These are phyloP conservation scores for Trididemnum nubilum DNA, from an alignment of 23 tunicate species.

Conservation along the genomic window DNA sequence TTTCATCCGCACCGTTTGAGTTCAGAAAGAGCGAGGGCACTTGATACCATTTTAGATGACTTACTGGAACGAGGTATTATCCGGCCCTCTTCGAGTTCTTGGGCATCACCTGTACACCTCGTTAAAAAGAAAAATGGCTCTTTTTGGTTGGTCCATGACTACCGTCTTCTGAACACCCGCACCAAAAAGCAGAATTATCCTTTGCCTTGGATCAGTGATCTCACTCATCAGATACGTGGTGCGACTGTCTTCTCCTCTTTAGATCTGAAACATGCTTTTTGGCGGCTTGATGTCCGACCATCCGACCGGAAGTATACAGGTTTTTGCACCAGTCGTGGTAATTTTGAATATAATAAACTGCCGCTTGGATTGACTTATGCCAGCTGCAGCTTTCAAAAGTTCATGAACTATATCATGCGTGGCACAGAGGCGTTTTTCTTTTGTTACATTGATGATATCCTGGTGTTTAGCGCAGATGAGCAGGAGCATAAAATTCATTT, in stretches of 20 bases:
- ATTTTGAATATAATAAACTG: conserved; percentile 20
- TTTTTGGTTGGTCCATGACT: conserved; percentile 6
- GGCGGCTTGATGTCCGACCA: conserved; percentile 8
- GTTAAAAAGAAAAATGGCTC: conserved; percentile 18
- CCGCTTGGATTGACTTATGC: conserved; percentile 30
- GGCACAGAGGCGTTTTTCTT: conserved; percentile 23
- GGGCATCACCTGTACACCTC: conserved; percentile 25
- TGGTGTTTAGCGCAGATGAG: background rate
- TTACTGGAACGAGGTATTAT: conserved; percentile 9
- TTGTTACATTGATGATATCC: conserved; percentile 23
- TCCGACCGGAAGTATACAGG: conserved; percentile 10
- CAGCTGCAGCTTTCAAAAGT: conserved; percentile 15
- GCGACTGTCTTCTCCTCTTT: conserved; percentile 14
- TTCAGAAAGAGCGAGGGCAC: background rate
- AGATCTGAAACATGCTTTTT: conserved; percentile 18
- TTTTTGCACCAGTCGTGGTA: conserved; percentile 8
- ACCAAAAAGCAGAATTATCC: conserved; percentile 16
- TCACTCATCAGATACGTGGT: conserved; percentile 10
- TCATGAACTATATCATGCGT: conserved; percentile 13
- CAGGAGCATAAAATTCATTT: conserved; percentile 17
- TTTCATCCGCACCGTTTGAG: conserved; percentile 2
- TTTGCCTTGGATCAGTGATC: conserved; percentile 13
- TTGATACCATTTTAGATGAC: background rate
- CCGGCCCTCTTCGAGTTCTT: conserved; percentile 13
- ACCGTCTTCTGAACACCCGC: background rate